A percentile compares a stretch with the other conserved stretches of the same genome.
Evolutionary conservation across 2,797 vertebrate genomes (phyloP).

Genomic region (Decapterus maruadsi): DNA sequence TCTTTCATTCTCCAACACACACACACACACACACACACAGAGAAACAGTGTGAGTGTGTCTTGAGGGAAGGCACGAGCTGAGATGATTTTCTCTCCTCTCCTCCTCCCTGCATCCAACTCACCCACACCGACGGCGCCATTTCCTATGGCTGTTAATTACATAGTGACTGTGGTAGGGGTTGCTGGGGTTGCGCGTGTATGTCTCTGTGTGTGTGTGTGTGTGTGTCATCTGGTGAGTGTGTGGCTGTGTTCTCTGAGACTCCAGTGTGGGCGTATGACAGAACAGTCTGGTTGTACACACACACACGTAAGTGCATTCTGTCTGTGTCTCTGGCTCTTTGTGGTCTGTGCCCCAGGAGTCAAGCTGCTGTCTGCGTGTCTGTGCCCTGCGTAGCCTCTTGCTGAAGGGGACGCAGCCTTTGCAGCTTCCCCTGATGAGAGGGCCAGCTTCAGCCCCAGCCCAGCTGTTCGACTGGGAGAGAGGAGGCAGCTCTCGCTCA

Average conservation of each 20-base stretch:
- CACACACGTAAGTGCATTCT: conserved; percentile 64
- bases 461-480: conserved; percentile 62
- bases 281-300: conserved; percentile 77
- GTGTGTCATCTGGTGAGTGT: conserved; percentile 72
- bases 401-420: conserved; percentile 47
- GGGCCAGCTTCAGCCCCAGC: conserved; percentile 49
- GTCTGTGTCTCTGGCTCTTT: conserved; percentile 72
- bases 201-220: neutral
- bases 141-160: conserved; percentile 80
- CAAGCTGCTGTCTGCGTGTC: conserved; percentile 76
- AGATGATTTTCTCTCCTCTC: conserved; percentile 68
- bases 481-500: conserved; percentile 50
- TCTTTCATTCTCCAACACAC: conserved; percentile 46
- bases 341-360: conserved; percentile 74
- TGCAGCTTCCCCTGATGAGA: conserved; percentile 51
- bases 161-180: conserved; percentile 70
- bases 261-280: conserved; percentile 80
- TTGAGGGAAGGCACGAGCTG: conserved; percentile 77
- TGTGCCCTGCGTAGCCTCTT: conserved; percentile 65
- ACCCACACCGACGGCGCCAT: conserved; percentile 70
- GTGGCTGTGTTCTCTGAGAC: conserved; percentile 77
- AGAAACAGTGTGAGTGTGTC: conserved; percentile 67
- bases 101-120: conserved; percentile 67
- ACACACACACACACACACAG: conserved; percentile 56
- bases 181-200: conserved; percentile 58